Percentiles rank a stretch among this genome's conserved stretches.
phyloP scores from a whole-genome alignment of 2,113 vertebrate species.

The Solea senegalensis region DNA sequence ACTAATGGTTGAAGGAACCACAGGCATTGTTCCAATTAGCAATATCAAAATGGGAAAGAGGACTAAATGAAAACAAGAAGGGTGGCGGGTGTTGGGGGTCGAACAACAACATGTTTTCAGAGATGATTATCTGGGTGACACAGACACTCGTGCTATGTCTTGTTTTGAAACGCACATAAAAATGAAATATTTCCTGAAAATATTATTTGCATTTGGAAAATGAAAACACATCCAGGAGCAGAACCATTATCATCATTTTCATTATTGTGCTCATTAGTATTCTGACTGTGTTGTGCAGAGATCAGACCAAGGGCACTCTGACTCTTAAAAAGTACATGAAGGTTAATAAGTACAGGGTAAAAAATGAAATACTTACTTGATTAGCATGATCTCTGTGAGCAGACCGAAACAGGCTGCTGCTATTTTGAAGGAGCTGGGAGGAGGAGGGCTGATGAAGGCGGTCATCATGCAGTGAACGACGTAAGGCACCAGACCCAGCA shows the following conservation, averaged over 20 bases:
- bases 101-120: constrained; percentile 45
- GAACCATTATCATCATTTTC: constrained; percentile 4
- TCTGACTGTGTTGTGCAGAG: constrained; percentile 22
- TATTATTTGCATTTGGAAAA: constrained; percentile 30
- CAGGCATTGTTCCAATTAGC: constrained; percentile 92
- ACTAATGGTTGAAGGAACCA: constrained; percentile 95
- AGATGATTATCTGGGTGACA: constrained; percentile 52
- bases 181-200: constrained; percentile 58
- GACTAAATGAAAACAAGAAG: constrained; percentile 48
- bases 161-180: constrained; percentile 49
- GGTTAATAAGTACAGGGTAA: constrained; percentile 67
- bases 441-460: constrained; percentile 57
- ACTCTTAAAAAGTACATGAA: neutral
- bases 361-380: constrained; percentile 68
- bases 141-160: constrained; percentile 4
- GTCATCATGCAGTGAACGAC: constrained; percentile 58
- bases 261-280: constrained; percentile 19
- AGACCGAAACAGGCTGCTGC: constrained; percentile 64
- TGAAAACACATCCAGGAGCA: constrained; percentile 12
- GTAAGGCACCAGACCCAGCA: constrained; percentile 63
- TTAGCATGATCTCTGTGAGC: constrained; percentile 64
- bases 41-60: constrained; percentile 88
- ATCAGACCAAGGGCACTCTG: constrained; percentile 32
- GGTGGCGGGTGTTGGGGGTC: constrained; percentile 25
- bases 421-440: constrained; percentile 53